These are phyloP conservation scores for Drosophila azteca DNA, from an alignment of 1,140 invertebrate genomes.

Conservation along the genomic window DNA sequence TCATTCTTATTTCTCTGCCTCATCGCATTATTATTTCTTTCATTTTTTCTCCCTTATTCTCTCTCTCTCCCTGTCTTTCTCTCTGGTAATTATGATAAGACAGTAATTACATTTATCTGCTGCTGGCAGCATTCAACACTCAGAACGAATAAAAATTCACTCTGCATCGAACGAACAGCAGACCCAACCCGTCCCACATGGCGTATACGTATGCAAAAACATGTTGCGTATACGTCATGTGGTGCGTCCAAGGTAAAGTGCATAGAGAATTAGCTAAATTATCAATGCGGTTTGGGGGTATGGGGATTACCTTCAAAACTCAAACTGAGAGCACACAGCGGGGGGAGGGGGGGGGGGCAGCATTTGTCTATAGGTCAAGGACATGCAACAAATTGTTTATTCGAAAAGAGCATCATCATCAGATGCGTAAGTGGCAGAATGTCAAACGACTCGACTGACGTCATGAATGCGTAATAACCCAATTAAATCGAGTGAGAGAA, in stretches of 20 bases:
- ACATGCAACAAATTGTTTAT: conserved; percentile 3
- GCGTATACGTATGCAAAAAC: conserved; percentile 55
- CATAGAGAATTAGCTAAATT: conserved; percentile 42
- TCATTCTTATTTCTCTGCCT: conserved; percentile 30
- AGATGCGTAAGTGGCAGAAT: conserved; percentile 14
- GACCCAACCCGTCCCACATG: conserved; percentile 29
- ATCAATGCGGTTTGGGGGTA: conserved; percentile 31
- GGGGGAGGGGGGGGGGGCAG: background rate
- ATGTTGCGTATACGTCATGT: conserved; percentile 63
- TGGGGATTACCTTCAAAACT: too few relatives aligned
- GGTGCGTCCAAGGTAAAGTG: conserved; percentile 52
- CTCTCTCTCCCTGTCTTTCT: conserved; percentile 25
- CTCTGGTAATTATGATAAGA: conserved; percentile 75
- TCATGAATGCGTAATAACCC: conserved; percentile 35
- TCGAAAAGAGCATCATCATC: conserved; percentile 1
- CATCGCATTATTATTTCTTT: conserved; percentile 25
- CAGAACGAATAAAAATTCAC: conserved; percentile 28
- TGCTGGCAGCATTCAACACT: conserved; percentile 55
- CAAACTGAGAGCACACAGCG: conserved; percentile 20
- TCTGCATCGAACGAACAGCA: conserved; percentile 7
- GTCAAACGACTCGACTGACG: conserved; percentile 28
- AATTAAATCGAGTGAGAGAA: conserved; percentile 36
- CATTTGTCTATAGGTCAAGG: conserved; percentile 30
- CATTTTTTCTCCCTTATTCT: conserved; percentile 27
- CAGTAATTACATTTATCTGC: conserved; percentile 81